Percentiles rank a stretch among this genome's conserved stretches.
Conservation (phyloP, 2,888 invertebrate genomes). For the Steinernema carpocapsae region DNA sequence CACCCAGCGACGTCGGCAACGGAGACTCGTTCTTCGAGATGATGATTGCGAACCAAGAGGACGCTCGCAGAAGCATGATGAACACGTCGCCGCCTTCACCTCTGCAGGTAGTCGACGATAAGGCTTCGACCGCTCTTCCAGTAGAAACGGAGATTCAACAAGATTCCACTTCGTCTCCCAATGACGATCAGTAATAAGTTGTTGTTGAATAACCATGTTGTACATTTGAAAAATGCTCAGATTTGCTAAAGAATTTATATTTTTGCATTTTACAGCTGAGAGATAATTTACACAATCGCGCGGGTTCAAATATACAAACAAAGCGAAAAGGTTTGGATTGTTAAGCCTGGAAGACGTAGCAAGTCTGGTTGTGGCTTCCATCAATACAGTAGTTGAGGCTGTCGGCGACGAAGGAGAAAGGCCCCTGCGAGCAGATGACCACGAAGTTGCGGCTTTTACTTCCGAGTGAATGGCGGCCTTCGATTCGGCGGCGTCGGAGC, state of each 20-base stretch:
- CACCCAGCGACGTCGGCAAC: neutral
- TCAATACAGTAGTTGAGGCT: slow-evolving; percentile 54
- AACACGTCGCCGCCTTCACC: slow-evolving; percentile 12
- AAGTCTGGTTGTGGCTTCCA: slow-evolving; percentile 44
- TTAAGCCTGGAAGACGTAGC: slow-evolving; percentile 48
- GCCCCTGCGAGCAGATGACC: slow-evolving; percentile 55
- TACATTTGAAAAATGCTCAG: too few species aligned
- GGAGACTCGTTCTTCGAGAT: slow-evolving; percentile 32
- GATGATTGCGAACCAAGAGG: slow-evolving; percentile 31
- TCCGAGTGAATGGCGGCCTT: slow-evolving; percentile 54
- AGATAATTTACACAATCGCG: neutral
- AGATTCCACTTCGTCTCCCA: neutral
- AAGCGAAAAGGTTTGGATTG: neutral
- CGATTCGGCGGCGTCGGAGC: slow-evolving; percentile 45
- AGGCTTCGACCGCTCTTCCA: neutral
- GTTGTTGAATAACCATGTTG: neutral
- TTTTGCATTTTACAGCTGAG: too few species aligned
- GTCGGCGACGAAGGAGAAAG: slow-evolving; percentile 56
- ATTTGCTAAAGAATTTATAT: too few species aligned
- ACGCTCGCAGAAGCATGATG: slow-evolving; percentile 28
- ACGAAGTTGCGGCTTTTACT: slow-evolving; percentile 54
- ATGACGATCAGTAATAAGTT: neutral
- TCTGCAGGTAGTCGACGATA: slow-evolving; percentile 1
- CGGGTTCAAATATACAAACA: neutral
- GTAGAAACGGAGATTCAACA: neutral